A percentile compares a stretch with the other conserved stretches of the same genome.
These are phyloP conservation scores for Rhagoletis pomonella DNA, from an alignment of 1,140 invertebrate species.

Conservation along the genomic window DNA sequence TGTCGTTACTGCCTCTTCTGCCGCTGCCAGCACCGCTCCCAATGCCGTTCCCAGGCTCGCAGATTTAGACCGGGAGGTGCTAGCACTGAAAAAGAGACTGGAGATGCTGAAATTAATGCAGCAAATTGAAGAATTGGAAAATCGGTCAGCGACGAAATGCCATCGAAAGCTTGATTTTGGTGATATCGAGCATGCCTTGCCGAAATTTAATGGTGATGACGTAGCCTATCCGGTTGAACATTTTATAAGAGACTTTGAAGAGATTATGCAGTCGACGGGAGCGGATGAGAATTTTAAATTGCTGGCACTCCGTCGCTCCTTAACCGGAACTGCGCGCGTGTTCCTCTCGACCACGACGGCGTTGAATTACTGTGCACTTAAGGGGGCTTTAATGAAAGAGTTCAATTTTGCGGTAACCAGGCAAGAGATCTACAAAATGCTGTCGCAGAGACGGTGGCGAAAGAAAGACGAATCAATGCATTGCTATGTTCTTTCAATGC, in stretches of 20 bases:
- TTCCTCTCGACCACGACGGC: no score
- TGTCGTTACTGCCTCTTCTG: not conserved
- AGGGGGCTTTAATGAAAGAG: not conserved
- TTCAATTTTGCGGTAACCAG: not conserved
- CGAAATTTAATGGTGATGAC: no score
- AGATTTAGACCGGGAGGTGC: not conserved
- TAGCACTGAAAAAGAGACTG: not conserved
- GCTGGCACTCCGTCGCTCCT: no score
- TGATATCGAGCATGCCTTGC: no score
- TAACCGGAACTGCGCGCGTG: no score
- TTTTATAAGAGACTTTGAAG: not conserved
- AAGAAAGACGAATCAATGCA: not conserved
- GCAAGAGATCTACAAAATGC: conserved; percentile 1
- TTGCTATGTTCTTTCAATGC: no score
- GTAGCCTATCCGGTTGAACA: not conserved
- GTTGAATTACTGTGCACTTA: no score
- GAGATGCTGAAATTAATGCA: not conserved
- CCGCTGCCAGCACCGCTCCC: not conserved
- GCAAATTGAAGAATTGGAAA: no score
- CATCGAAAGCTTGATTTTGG: not conserved
- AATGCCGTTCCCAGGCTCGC: not conserved
- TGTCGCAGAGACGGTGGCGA: not conserved
- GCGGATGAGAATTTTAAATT: no score
- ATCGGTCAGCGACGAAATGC: no score
- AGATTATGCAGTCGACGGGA: conserved; percentile 21